A percentile compares a stretch with the other conserved stretches of the same genome.
Conservation (phyloP, 2,888 invertebrate species). For the Lycocerus yunnanus region DNA sequence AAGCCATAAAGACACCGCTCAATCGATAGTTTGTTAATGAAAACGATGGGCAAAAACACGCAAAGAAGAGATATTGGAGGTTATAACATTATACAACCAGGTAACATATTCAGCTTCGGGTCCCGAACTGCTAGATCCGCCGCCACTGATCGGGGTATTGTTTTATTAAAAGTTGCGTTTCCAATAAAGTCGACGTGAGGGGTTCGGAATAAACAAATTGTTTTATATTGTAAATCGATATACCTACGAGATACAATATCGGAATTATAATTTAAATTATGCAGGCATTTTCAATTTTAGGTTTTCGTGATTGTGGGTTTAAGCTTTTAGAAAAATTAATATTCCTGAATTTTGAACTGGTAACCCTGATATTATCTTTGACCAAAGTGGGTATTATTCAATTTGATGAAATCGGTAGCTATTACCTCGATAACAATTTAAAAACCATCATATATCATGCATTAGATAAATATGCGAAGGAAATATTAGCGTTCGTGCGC, state of each 20-base stretch:
- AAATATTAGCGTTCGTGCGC: conserved; percentile 31
- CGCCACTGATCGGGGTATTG: not conserved
- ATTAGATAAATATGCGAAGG: conserved; percentile 31
- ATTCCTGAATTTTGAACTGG: conserved; percentile 14
- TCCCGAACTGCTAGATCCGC: not conserved
- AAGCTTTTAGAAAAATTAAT: conserved; percentile 22
- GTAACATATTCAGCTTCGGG: not conserved
- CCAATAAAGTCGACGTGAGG: not conserved
- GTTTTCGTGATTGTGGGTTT: conserved; percentile 12
- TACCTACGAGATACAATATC: not conserved
- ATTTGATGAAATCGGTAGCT: conserved; percentile 27
- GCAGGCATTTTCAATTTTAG: not conserved
- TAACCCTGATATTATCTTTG: conserved; percentile 17
- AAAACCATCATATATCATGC: conserved; percentile 27
- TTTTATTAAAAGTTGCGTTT: not conserved
- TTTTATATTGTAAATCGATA: not conserved
- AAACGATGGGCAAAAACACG: too few species aligned
- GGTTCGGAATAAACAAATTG: not conserved
- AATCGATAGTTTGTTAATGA: not conserved
- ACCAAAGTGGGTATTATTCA: conserved; percentile 27
- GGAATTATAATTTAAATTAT: not conserved
- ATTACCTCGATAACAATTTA: conserved; percentile 29
- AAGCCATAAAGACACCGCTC: not conserved
- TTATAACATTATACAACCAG: too few species aligned
- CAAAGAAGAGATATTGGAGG: too few species aligned